Conservation (phyloP, 2,113 vertebrate species). For the Cynocephalus volans region DNA sequence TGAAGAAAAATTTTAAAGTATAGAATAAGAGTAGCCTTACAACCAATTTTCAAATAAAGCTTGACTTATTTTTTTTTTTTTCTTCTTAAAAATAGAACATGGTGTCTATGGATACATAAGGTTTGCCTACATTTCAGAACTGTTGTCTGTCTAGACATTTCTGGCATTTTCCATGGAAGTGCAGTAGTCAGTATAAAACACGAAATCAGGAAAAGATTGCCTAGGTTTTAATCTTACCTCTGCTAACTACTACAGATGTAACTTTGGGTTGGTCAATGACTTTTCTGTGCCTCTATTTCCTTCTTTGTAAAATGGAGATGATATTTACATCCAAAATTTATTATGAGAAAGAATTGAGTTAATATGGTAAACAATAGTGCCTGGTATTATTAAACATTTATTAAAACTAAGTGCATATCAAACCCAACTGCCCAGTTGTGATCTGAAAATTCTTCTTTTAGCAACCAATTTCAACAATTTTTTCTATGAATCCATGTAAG, state of each 20-base stretch:
- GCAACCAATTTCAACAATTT: neutral
- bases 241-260: neutral
- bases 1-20: neutral
- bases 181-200: neutral
- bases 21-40: neutral
- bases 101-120: neutral
- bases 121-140: neutral
- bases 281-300: neutral
- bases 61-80: neutral
- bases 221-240: neutral
- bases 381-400: neutral
- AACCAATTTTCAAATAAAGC: constrained; percentile 26
- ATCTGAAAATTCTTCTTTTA: constrained; percentile 5
- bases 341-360: neutral
- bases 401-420: neutral
- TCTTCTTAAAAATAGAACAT: neutral
- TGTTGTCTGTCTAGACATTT: neutral
- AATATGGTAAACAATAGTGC: neutral
- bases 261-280: neutral
- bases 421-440: neutral
- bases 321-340: neutral
- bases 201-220: neutral
- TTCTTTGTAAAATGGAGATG: neutral
- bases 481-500: neutral
- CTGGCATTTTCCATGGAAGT: neutral